Percentiles rank a stretch among this genome's conserved stretches.
These are phyloP conservation scores for Strigamia transsilvanica DNA, from an alignment of 2,888 invertebrate species.

Conservation along the genomic window DNA sequence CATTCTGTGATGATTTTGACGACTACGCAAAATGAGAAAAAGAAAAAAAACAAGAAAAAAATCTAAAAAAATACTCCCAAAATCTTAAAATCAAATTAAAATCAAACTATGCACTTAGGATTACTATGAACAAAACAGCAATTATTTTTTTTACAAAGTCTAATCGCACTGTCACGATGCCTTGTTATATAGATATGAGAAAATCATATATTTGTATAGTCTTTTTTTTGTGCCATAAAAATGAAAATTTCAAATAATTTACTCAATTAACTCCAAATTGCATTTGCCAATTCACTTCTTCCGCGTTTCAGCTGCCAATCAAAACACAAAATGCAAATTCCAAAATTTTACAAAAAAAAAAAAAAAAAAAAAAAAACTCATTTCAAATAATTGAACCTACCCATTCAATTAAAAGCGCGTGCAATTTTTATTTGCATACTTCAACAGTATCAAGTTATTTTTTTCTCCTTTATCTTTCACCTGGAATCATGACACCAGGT, in stretches of 20 bases:
- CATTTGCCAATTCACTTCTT: too few species aligned
- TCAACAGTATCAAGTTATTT: slow-evolving; percentile 40
- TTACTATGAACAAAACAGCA: not conserved
- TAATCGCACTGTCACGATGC: slow-evolving; percentile 10
- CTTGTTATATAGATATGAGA: not conserved
- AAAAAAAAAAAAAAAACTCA: too few species aligned
- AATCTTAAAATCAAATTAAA: not conserved
- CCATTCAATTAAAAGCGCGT: not conserved
- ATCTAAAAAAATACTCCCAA: not conserved
- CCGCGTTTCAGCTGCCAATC: too few species aligned
- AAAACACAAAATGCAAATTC: not conserved
- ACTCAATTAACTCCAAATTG: too few species aligned
- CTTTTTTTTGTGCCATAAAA: slow-evolving; percentile 29
- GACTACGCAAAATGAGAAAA: not conserved
- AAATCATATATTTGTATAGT: slow-evolving; percentile 11
- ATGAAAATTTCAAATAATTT: not conserved
- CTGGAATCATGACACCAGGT: slow-evolving; percentile 36
- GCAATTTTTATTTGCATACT: slow-evolving; percentile 25
- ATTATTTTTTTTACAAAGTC: not conserved
- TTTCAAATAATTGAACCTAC: not conserved
- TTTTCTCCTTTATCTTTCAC: slow-evolving; percentile 18
- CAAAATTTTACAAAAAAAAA: not conserved
- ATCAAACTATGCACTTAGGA: not conserved
- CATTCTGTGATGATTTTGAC: slow-evolving; percentile 28
- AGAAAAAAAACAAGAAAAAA: not conserved